Percentiles rank a stretch among this genome's conserved stretches.
phyloP scores from a whole-genome alignment of 2,888 invertebrate genomes.

The Eilema caniola region DNA sequence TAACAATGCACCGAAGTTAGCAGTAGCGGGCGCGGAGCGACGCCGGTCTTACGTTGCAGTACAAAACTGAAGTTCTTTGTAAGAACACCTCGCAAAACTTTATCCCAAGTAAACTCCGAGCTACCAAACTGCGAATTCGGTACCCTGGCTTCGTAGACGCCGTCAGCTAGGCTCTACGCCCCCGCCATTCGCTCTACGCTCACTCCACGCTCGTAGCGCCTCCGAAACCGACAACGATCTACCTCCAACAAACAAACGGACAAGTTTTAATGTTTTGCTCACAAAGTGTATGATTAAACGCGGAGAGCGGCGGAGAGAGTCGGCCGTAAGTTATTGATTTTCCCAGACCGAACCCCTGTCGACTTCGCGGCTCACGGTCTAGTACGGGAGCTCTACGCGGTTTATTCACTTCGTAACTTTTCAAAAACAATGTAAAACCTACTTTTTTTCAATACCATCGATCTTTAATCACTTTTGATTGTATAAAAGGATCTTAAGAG shows the following conservation, averaged over 20 bases:
- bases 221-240: conserved; percentile 69
- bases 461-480: conserved; percentile 62
- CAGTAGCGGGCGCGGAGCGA: conserved; percentile 69
- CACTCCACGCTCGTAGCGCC: conserved; percentile 60
- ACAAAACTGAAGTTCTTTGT: conserved; percentile 83
- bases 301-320: conserved; percentile 86
- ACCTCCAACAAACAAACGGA: conserved; percentile 86
- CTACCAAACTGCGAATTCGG: conserved; percentile 62
- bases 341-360: conserved; percentile 84
- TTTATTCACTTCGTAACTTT: conserved; percentile 69
- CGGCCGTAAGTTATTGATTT: conserved; percentile 88
- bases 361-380: conserved; percentile 79
- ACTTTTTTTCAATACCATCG: conserved; percentile 57
- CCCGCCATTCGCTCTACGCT: conserved; percentile 58
- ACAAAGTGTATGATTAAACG: conserved; percentile 87
- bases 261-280: conserved; percentile 87
- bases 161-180: conserved; percentile 64
- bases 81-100: conserved; percentile 85
- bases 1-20: conserved; percentile 82
- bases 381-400: conserved; percentile 66
- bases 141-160: conserved; percentile 62
- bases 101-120: conserved; percentile 83
- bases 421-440: conserved; percentile 61
- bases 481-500: conserved; percentile 59
- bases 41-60: conserved; percentile 82